These are phyloP conservation scores for Otolemur crassicaudatus DNA, from an alignment of 2,797 vertebrate species.

Conservation along the genomic window DNA sequence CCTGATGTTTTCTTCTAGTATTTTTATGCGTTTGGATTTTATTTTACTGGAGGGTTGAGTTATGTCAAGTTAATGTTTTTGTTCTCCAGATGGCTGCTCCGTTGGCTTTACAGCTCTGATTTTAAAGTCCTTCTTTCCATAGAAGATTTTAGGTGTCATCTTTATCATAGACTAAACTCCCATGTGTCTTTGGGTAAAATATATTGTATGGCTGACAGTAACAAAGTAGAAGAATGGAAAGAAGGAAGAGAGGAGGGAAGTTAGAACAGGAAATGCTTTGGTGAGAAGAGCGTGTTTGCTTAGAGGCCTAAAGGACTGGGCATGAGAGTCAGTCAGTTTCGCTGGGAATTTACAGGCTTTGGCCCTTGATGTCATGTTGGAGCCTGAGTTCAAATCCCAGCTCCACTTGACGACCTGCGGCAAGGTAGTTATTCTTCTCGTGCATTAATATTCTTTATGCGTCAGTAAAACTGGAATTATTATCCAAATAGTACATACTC, in stretches of 20 bases:
- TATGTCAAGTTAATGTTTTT: neutral
- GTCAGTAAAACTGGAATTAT: neutral
- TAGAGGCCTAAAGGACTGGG: neutral
- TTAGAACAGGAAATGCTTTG: neutral
- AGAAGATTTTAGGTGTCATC: neutral
- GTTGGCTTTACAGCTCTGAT: neutral
- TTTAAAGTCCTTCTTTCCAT: neutral
- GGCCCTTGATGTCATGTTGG: neutral
- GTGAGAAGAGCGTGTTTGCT: neutral
- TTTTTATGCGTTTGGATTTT: slow-evolving; percentile 5
- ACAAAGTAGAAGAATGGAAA: neutral
- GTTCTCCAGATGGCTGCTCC: neutral
- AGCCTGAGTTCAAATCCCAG: neutral
- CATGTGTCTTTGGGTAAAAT: neutral
- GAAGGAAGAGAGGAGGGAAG: neutral
- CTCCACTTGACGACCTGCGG: neutral
- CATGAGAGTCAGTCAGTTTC: fast-evolving
- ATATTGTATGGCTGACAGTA: neutral
- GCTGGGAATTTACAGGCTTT: fast-evolving
- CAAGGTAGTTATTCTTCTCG: neutral
- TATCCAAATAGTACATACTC: too few species aligned
- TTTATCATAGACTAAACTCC: neutral
- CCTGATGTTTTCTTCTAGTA: neutral
- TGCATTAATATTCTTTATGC: neutral
- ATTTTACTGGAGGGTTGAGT: neutral